phyloP scores from a whole-genome alignment of 1,140 invertebrate species.

The Andricus grossulariae region DNA sequence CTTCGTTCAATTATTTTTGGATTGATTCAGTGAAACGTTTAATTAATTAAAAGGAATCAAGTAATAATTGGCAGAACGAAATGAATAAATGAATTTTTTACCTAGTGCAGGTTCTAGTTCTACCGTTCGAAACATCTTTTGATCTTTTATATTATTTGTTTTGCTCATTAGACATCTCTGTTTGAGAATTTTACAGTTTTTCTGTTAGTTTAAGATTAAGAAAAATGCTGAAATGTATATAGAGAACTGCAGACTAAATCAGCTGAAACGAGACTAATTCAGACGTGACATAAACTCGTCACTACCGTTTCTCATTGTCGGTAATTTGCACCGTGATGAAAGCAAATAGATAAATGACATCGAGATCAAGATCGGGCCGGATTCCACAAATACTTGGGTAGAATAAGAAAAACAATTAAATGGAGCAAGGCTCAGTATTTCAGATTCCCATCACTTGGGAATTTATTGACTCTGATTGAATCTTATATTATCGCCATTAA shows the following conservation, averaged over 20 bases:
- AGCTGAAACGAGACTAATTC: conserved; percentile 16
- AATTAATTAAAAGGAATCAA: too few species aligned
- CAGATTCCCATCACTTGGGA: neutral
- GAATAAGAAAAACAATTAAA: conserved; percentile 19
- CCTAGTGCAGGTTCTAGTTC: too few species aligned
- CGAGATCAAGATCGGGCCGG: conserved; percentile 10
- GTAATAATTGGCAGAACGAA: too few species aligned
- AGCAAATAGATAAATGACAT: conserved; percentile 26
- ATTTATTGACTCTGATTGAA: conserved; percentile 10
- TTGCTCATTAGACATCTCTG: neutral
- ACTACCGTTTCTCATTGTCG: conserved; percentile 28
- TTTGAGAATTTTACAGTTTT: neutral
- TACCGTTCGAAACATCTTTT: too few species aligned
- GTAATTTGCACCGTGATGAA: conserved; percentile 26
- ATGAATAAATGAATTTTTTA: too few species aligned
- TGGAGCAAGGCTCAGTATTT: conserved; percentile 10
- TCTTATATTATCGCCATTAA: conserved; percentile 5
- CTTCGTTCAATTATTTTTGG: too few species aligned
- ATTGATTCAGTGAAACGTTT: too few species aligned
- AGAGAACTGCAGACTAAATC: conserved; percentile 6
- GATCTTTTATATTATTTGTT: neutral
- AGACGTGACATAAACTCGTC: conserved; percentile 27
- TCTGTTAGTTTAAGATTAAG: neutral
- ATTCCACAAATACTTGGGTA: conserved; percentile 17
- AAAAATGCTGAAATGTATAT: neutral